These are phyloP conservation scores for Anoncus sp. DNA, from an alignment of 2,888 invertebrate genomes.

Conservation along the genomic window DNA sequence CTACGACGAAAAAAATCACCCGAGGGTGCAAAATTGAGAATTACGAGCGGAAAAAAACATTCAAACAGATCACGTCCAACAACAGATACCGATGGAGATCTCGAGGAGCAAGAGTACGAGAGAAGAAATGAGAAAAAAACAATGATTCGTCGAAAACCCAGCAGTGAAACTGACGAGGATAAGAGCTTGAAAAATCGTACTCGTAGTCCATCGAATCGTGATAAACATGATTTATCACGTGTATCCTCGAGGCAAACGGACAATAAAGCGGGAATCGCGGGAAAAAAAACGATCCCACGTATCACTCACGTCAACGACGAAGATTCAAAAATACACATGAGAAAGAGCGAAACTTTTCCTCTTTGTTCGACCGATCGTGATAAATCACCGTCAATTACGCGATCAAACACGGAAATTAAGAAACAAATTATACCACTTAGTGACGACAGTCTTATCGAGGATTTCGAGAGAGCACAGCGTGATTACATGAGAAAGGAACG, in stretches of 20 bases:
- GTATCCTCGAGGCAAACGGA: constrained; percentile 31
- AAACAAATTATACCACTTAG: constrained; percentile 80
- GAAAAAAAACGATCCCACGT: not conserved
- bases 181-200: constrained; percentile 3
- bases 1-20: constrained; percentile 71
- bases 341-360: constrained; percentile 79
- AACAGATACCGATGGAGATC: constrained; percentile 55
- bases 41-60: constrained; percentile 25
- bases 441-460: constrained; percentile 73
- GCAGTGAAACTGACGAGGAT: constrained; percentile 52
- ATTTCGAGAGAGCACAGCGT: constrained; percentile 74
- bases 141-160: constrained; percentile 42
- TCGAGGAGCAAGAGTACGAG: constrained; percentile 48
- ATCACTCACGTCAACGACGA: constrained; percentile 28
- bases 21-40: constrained; percentile 59
- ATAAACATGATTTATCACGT: constrained; percentile 17
- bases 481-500: constrained; percentile 70
- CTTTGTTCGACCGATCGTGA: constrained; percentile 12
- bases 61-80: constrained; percentile 59
- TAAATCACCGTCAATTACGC: constrained; percentile 20
- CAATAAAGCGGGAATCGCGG: constrained; percentile 7
- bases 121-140: constrained; percentile 52
- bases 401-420: constrained; percentile 68
- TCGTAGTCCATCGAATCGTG: constrained; percentile 26
- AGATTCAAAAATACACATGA: constrained; percentile 74